Evolutionary conservation across 2,797 vertebrate genomes (phyloP).

Genomic region (Linurgus olivaceus): DNA sequence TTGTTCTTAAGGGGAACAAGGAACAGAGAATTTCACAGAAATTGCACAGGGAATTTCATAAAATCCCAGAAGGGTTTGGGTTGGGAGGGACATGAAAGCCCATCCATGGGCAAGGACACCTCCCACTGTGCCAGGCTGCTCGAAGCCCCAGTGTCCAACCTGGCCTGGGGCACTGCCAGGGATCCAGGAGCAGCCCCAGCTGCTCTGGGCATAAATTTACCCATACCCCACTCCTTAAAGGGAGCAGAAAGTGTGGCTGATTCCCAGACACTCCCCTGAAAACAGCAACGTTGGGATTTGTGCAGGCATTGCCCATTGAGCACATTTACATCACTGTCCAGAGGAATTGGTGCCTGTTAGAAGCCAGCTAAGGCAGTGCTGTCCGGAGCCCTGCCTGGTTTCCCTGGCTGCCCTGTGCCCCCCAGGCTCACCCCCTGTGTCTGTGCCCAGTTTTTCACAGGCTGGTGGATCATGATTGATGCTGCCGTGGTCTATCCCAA

Average conservation of each 20-base stretch:
- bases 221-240: neutral
- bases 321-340: neutral
- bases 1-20: neutral
- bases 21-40: neutral
- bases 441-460: constrained; percentile 86
- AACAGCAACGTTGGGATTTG: accelerated
- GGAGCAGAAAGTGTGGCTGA: neutral
- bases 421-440: neutral
- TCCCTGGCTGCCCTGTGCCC: neutral
- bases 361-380: neutral
- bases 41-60: neutral
- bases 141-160: accelerated
- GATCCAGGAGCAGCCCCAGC: neutral
- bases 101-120: neutral
- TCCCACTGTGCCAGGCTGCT: neutral
- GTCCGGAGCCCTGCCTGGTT: accelerated
- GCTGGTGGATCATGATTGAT: constrained; percentile 95
- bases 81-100: accelerated
- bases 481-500: constrained; percentile 82
- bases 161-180: neutral
- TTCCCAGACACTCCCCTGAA: neutral
- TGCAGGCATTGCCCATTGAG: neutral
- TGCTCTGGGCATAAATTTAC: neutral
- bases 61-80: neutral
- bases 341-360: neutral